Evolutionary conservation across 2,113 vertebrate species (phyloP).

Genomic region (Ceyx melanurus): DNA sequence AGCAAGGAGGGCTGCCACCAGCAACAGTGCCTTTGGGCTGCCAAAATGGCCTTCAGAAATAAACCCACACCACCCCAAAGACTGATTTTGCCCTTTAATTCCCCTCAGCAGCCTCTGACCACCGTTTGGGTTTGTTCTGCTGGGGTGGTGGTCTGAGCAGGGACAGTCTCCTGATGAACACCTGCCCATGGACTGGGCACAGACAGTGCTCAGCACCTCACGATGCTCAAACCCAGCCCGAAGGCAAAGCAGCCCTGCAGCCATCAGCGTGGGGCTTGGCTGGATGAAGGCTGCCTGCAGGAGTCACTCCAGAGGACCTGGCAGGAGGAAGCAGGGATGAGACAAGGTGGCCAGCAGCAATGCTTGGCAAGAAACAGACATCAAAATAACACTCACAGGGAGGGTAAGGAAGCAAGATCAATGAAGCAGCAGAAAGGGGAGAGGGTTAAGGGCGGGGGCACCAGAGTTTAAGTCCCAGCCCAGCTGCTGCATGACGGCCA

Average conservation of each 20-base stretch:
- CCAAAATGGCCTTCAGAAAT: not conserved
- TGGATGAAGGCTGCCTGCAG: not conserved
- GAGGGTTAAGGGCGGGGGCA: not conserved
- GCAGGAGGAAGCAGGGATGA: not conserved
- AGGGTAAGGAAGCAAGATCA: not conserved
- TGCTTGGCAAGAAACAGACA: not conserved
- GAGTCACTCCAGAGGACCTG: not conserved
- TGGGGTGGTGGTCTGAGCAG: not conserved
- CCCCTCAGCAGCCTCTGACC: not conserved
- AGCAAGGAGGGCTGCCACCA: not conserved
- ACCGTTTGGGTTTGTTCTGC: not conserved
- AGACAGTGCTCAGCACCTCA: accelerated
- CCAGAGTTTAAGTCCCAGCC: not conserved
- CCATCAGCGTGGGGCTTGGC: not conserved
- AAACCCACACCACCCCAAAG: not conserved
- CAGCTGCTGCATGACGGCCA: not conserved
- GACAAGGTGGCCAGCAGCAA: not conserved
- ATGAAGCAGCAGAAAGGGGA: not conserved
- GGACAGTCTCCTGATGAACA: not conserved
- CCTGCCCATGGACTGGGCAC: not conserved
- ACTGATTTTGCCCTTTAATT: not conserved
- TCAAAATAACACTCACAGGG: accelerated
- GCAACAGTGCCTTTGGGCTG: accelerated
- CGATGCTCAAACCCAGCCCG: not conserved
- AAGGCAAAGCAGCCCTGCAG: not conserved